Evolutionary conservation across 2,113 vertebrate genomes (phyloP).

Genomic region (Sorex araneus): DNA sequence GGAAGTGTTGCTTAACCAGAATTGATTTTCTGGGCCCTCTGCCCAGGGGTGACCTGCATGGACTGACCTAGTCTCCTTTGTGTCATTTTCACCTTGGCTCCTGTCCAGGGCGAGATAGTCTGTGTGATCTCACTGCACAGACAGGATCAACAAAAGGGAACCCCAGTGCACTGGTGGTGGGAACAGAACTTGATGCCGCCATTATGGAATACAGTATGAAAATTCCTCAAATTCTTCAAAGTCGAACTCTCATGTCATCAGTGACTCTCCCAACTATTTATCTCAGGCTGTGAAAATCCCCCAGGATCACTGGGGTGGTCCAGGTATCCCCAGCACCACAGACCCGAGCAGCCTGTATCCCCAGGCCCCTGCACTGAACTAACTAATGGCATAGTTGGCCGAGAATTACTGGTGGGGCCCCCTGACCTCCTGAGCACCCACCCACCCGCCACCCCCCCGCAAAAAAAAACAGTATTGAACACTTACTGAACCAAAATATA

Average conservation of each 20-base stretch:
- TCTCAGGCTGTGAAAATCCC: not conserved
- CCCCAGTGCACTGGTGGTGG: not conserved
- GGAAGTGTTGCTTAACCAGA: not conserved
- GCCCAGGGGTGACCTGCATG: not conserved
- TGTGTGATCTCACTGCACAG: not conserved
- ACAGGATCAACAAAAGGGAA: not conserved
- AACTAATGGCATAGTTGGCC: too few species aligned
- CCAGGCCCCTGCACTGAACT: too few species aligned
- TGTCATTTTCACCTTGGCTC: conserved; percentile 25
- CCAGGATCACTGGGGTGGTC: too few species aligned
- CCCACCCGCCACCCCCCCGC: too few species aligned
- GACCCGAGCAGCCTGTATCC: too few species aligned
- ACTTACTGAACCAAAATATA: not conserved
- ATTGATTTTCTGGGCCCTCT: not conserved
- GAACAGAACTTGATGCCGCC: not conserved
- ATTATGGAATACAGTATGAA: not conserved
- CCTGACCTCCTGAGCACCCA: too few species aligned
- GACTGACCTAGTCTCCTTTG: not conserved
- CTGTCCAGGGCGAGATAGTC: not conserved
- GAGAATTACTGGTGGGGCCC: too few species aligned
- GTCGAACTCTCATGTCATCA: not conserved
- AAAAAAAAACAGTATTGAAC: not conserved
- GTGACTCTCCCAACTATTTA: not conserved
- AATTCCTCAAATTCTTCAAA: not conserved
- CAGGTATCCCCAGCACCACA: too few species aligned